Base-by-base conservation (phyloP, 2,888 invertebrate genomes). In the Linyphia triangularis region DNA sequence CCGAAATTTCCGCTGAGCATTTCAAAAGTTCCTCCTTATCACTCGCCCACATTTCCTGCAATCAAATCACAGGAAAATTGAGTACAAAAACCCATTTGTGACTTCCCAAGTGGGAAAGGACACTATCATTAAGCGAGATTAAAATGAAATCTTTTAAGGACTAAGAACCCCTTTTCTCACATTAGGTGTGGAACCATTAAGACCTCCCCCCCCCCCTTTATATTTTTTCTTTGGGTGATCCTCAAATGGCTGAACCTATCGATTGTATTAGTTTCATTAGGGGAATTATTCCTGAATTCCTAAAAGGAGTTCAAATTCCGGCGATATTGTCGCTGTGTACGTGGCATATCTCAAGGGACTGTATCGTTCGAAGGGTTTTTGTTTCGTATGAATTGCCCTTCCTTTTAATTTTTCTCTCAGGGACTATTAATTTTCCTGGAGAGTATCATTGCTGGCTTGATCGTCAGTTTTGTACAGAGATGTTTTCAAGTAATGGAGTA, bases 211-310 rank as follows among this genome's bases (percentile, higher is more conserved):
- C 24, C 57, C 28, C 24, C 65, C 30, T 19, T 63, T 22, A 7
- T 61, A 24, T 43, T 51, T 78, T 28, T 78, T 16, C 33, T 78
- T 16, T n/a, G 7, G 13, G 7, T 16, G 28, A n/a, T 19, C 26
- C 33, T 77, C 37, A 13, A 13, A 33, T 40, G 37, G 24, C 24
- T 63, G n/a, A 6, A 33, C 3, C 63, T 40, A 88, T 88, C 69
- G 86, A 88, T 81, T 88, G 86, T 88, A 88, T 88, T 81, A 82
- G 81, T 88, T 88, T 88, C 86, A 88, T 88, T 88, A 88, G 30
- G 65, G 61, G 67, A 88, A 81, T 88, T 81, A 88, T 88, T 59
- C 81, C 19, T n/a, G n/a, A n/a, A n/a, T n/a, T n/a, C n/a, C 19
- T 33, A 63, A 73, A 85, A 72, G 72, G 59, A 72, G 78, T 37